These are phyloP conservation scores for Dicyrtomina minuta DNA, from an alignment of 2,888 invertebrate species.

Conservation along the genomic window DNA sequence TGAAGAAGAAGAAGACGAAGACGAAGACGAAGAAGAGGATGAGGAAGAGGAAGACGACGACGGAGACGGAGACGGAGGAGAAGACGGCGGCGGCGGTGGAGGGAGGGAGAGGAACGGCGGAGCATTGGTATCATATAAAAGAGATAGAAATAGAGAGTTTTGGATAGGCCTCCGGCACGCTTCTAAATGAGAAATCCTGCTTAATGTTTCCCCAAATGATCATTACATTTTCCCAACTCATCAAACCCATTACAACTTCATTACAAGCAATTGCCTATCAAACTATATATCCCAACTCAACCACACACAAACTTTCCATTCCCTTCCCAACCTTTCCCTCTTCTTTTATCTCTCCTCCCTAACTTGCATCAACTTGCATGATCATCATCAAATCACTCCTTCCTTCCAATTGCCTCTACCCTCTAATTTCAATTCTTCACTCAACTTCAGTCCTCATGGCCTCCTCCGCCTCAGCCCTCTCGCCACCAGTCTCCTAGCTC, in stretches of 20 bases:
- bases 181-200: constrained; percentile 51
- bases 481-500: too few species aligned
- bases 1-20: too few species aligned
- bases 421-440: constrained; percentile 50
- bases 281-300: constrained; percentile 39
- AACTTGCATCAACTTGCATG: constrained; percentile 34
- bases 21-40: constrained; percentile 14
- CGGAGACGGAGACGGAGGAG: constrained; percentile 24
- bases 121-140: constrained; percentile 48
- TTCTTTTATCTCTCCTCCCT: constrained; percentile 34
- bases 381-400: constrained; percentile 48
- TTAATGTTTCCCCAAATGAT: constrained; percentile 49
- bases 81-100: constrained; percentile 11
- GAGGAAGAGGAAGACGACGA: constrained; percentile 14
- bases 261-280: constrained; percentile 51
- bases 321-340: constrained; percentile 27
- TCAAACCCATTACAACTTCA: constrained; percentile 52
- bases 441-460: constrained; percentile 36
- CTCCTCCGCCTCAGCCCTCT: too few species aligned
- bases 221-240: constrained; percentile 43
- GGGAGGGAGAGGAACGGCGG: constrained; percentile 35
- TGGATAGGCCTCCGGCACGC: constrained; percentile 41
- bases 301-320: constrained; percentile 45
- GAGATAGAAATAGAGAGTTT: constrained; percentile 41
- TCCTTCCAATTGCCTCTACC: constrained; percentile 43